Evolutionary conservation across 2,113 vertebrate species (phyloP), one percentile per base, ranked within the genome.

Genomic region (Thalassoma bifasciatum): DNA sequence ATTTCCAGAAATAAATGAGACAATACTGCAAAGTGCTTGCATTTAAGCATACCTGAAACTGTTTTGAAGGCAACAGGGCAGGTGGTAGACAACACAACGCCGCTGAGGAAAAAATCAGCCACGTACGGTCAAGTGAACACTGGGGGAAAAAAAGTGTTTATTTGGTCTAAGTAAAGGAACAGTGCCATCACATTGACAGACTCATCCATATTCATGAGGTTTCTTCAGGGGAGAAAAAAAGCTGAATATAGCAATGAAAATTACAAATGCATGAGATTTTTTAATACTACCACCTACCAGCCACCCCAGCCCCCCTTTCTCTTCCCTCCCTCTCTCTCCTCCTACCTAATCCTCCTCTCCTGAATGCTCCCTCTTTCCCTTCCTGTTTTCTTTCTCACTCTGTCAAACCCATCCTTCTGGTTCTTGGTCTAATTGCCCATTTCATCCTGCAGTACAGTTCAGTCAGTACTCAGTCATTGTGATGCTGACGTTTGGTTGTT

Each of bases 251-350:
- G 69, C 79, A 79, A 88, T 67, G 51, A 61, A 83, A 89, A 88
- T 86, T 79, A 84, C 78, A 84, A 84, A 87, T 84, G 77, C 75
- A 82, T 82, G 76, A 77, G 60, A 73, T 87, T 87, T 80, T 62
- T 80, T 44, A 81, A 72, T 74, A 66, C 57, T 40, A 54, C 65
- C 68, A 59, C 74, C 60, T 69, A 30, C 30, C 30, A 30, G 30
- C 30, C 30, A 30, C 30, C 30, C 30, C 30, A 30, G 3, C 30
- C 30, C 30, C 6, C 68, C 37, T 67, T 38, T 44, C 30, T 6
- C 30, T 6, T 30, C 30, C 62, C 61, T 59, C 17, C 44, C 56
- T 34, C 58, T 64, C 51, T 46, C 62, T 61, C 68, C 37, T 67
- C 44, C 49, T 51, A 38, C 75, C 54, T 61, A 71, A 75, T 81